Evolutionary conservation across 2,113 vertebrate species (phyloP), one percentile per base, ranked within the genome.

Genomic region (Sminthopsis crassicaudata): DNA sequence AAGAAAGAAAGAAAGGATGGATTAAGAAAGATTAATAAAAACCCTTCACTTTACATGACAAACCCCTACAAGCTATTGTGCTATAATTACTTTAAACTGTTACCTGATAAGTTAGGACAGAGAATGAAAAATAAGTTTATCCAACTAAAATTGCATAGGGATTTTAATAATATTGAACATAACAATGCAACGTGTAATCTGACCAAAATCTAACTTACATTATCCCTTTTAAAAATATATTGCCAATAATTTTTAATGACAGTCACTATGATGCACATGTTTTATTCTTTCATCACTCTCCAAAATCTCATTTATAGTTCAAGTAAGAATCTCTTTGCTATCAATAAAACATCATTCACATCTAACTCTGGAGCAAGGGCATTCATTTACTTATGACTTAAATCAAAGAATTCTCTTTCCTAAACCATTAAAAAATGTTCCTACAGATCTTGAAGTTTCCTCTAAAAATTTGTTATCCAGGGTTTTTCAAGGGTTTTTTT

Each of bases 121-220:
- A 0, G 7, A 95, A 7, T 94, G 42, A 42, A 89, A 24, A 42
- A 92, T 84, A 95, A 94, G 55, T 76, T 53, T 24, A 93, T 90
- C 22, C 91, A 89, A 96, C 93, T 95, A 19, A 93, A 55, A 89
- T 4, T 92, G n/a, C 23, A 14, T 94, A 6, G 95, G 94, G 36
- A 94, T 91, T 94, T 93, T 88, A 8, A 50, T 92, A 27, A 26
- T 51, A 96, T 2, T 90, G 22, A 97, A 93, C 92, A 46, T 84
- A 22, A 92, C 92, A 95, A 91, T 95, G 27, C 52, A 95, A 90
- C n/a, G 95, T 97, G 60, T 9, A 94, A 95, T 60, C 88, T 94
- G 90, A 94, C 46, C 25, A 60, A 97, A 94, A 95, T 93, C 42
- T 93, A 53, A 26, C 48, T 27, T 50, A 90, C 9, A 46, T 51